Evolutionary conservation across 2,888 invertebrate genomes (phyloP).

Genomic region (Leptinotarsa rubiginosa): DNA sequence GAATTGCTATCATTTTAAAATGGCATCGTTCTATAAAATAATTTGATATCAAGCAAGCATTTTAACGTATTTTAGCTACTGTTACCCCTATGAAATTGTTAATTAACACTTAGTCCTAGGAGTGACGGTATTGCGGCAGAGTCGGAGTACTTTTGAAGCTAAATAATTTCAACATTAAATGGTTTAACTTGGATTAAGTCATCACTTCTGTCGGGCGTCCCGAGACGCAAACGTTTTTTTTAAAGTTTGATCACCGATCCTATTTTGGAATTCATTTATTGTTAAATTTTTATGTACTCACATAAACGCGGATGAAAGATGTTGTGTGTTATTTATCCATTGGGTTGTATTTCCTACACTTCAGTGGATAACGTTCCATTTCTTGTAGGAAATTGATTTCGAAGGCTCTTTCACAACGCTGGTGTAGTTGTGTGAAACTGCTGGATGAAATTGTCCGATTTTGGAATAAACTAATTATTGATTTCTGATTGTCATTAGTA

Average conservation of each 20-base stretch:
- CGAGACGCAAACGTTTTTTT: not conserved
- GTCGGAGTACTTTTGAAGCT: too few species aligned
- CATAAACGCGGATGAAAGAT: not conserved
- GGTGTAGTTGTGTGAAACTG: not conserved
- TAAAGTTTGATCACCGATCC: not conserved
- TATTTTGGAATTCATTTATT: not conserved
- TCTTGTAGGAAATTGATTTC: not conserved
- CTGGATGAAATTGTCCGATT: not conserved
- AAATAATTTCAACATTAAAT: too few species aligned
- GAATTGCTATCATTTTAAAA: too few species aligned
- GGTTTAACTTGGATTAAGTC: too few species aligned
- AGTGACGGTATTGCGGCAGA: too few species aligned
- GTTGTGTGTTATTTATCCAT: not conserved
- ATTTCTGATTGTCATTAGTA: not conserved
- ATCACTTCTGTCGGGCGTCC: too few species aligned
- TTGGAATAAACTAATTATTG: not conserved
- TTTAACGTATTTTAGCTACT: too few species aligned
- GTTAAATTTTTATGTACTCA: not conserved
- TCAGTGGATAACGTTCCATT: not conserved
- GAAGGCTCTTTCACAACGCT: not conserved
- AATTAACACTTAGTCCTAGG: too few species aligned
- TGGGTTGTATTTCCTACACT: too few species aligned
- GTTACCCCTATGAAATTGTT: too few species aligned
- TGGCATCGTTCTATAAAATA: too few species aligned
- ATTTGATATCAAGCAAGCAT: too few species aligned